phyloP scores from a whole-genome alignment of 2,888 invertebrate species.

The Brenthis ino region DNA sequence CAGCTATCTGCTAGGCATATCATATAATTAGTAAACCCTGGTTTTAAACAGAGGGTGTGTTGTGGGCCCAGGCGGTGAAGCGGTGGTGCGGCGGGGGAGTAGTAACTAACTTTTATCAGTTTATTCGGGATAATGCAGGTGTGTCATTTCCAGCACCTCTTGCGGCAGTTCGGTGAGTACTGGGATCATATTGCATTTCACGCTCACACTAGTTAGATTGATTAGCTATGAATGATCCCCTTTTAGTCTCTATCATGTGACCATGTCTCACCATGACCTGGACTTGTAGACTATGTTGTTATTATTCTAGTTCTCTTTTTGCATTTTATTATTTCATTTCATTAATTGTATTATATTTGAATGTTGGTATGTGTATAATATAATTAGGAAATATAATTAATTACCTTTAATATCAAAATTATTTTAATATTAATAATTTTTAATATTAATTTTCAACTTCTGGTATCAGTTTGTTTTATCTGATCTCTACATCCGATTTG shows the following conservation, averaged over 20 bases:
- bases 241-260: constrained; percentile 13
- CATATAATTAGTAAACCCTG: constrained; percentile 69
- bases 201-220: constrained; percentile 38
- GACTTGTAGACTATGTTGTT: background rate
- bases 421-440: no score
- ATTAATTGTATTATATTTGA: no score
- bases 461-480: no score
- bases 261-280: constrained; percentile 21
- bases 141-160: constrained; percentile 82
- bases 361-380: no score
- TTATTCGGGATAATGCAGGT: constrained; percentile 80
- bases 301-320: background rate
- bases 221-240: constrained; percentile 24
- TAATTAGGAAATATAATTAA: background rate
- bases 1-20: constrained; percentile 58
- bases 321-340: no score
- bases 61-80: constrained; percentile 61
- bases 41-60: constrained; percentile 80
- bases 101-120: constrained; percentile 68
- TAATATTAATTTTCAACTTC: no score
- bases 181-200: constrained; percentile 49
- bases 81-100: constrained; percentile 60
- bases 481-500: no score
- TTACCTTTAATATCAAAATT: no score
- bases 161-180: constrained; percentile 81